Conservation (phyloP, 1,140 invertebrate species). For the Coenobita brevimanus region DNA sequence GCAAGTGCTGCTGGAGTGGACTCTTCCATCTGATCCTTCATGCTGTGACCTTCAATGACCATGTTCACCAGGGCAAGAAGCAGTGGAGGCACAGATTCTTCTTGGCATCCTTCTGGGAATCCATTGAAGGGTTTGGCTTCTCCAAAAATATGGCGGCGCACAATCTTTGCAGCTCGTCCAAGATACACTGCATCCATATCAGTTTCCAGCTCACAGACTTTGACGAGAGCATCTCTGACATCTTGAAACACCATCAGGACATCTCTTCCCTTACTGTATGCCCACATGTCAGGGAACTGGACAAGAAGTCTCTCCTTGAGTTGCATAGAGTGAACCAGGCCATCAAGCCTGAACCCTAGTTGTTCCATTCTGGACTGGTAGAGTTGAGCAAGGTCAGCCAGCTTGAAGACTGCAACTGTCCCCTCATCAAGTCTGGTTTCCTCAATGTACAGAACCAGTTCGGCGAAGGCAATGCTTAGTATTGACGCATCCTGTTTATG, state of each 20-base stretch:
- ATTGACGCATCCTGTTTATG: background rate
- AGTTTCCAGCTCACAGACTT: conserved; percentile 45
- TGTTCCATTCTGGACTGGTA: background rate
- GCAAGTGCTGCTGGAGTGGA: background rate
- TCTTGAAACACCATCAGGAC: conserved; percentile 41
- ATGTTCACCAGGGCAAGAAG: conserved; percentile 33
- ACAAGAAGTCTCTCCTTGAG: conserved; percentile 23
- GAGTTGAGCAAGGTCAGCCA: background rate
- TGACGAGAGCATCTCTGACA: conserved; percentile 34
- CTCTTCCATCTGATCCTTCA: background rate
- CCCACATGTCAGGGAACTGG: conserved; percentile 38
- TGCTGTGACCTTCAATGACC: conserved; percentile 36
- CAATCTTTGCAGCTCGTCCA: conserved; percentile 8
- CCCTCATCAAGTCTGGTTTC: conserved; percentile 19
- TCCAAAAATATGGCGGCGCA: conserved; percentile 32
- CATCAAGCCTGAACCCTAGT: background rate
- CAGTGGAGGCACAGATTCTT: conserved; percentile 24
- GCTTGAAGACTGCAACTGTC: conserved; percentile 14
- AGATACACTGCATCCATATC: conserved; percentile 38
- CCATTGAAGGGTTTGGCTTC: conserved; percentile 25
- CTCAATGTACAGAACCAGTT: conserved; percentile 15
- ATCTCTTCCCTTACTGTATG: conserved; percentile 43
- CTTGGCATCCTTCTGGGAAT: conserved; percentile 37
- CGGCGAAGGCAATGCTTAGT: background rate
- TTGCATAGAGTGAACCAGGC: background rate